Base-by-base conservation (phyloP, 2,888 invertebrate species). In the Abscondita cerata region DNA sequence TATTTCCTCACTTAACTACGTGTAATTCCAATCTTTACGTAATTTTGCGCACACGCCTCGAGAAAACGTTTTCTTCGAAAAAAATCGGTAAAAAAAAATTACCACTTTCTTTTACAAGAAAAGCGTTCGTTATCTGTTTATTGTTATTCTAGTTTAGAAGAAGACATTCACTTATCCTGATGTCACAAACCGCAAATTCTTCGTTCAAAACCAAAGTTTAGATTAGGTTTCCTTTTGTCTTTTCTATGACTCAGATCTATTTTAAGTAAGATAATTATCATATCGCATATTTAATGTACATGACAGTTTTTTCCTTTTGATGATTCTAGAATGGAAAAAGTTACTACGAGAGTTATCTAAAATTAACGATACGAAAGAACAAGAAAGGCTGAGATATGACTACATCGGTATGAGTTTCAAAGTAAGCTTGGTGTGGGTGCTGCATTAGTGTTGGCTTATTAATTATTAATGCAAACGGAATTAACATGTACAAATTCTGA, bases 241-340 rank as follows among this genome's bases (percentile, higher is more conserved):
- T 18, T 5, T 44, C 11, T 44, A 18, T 44, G 44, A 44, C 18
- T 44, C 16, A 44, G 5, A 3, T 6, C 6, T 40, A 40, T 40
- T 15, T 40, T 40, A 13, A 13, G 15, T 40, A 40, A 40, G 13
- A 40, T 40, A 8, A 40, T 41, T 16, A 41, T 25, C 25, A 25
- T 25, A 25, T 25, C 25, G 25, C 25, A 25, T 4, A 25, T 25
- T 2, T 25, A n/a, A 25, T 25, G 6, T 25, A 25, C 25, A 6
- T 25, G 25, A 25, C 25, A 25, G 6, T 4, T 25, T 25, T 25
- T 41, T 41, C n/a, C 11, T 41, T 13, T 31, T 54, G 9, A 36
- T 40, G 55, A 41, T 69, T 71, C 60, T 67, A 70, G 71, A 68
- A 60, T 69, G 69, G 70, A 60, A 69, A 60, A 67, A 36, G 54